phyloP scores from a whole-genome alignment of 1,140 invertebrate genomes.

The Lethrus apterus region DNA sequence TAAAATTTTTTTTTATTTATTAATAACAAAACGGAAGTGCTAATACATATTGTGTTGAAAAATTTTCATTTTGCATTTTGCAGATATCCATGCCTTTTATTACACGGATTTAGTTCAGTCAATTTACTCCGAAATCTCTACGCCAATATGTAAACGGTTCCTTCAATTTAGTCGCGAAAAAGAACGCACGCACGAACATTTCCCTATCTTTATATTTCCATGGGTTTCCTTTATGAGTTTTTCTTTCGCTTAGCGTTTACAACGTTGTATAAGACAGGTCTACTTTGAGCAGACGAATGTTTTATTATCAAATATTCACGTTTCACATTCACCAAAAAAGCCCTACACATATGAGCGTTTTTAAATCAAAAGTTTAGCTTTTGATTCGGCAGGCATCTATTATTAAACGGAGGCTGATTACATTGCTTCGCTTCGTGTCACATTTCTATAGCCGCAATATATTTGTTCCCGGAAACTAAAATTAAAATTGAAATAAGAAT shows the following conservation, averaged over 20 bases:
- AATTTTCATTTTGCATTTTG: too few species aligned
- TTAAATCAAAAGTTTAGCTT: conserved; percentile 14
- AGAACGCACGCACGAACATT: conserved; percentile 24
- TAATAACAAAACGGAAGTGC: too few species aligned
- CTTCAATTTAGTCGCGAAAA: conserved; percentile 19
- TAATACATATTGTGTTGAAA: too few species aligned
- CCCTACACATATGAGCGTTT: conserved; percentile 10
- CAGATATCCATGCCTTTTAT: too few species aligned
- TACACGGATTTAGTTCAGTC: conserved; percentile 24
- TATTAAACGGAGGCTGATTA: conserved; percentile 9
- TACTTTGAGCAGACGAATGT: conserved; percentile 6
- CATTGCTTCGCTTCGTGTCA: too few species aligned
- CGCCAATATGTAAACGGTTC: conserved; percentile 28
- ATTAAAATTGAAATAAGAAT: too few species aligned
- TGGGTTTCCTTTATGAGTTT: conserved; percentile 21
- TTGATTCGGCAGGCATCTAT: conserved; percentile 7
- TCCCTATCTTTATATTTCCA: conserved; percentile 17
- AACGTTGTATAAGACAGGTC: conserved; percentile 12
- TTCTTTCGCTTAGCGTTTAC: conserved; percentile 17
- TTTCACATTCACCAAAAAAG: conserved; percentile 6
- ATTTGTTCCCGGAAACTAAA: too few species aligned
- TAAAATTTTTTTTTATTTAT: conserved; percentile 3
- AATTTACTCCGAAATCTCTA: conserved; percentile 27
- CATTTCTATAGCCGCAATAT: too few species aligned
- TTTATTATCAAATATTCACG: conserved; percentile 12